phyloP scores from a whole-genome alignment of 2,113 vertebrate species.

The Equus przewalskii region DNA sequence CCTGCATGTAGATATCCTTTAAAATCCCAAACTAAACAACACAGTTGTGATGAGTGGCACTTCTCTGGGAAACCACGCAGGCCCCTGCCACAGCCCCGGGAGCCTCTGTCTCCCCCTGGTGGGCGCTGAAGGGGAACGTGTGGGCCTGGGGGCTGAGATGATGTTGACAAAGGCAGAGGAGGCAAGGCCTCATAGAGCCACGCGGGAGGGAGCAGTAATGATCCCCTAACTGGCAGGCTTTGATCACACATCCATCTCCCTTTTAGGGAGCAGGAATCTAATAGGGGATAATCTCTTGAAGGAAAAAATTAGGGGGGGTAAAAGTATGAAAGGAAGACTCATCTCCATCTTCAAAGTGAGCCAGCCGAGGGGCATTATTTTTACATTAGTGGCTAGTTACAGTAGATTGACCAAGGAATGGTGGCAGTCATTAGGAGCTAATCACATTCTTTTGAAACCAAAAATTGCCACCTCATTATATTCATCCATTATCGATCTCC shows the following conservation, averaged over 20 bases:
- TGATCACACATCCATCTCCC: conserved; percentile 87
- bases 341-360: conserved; percentile 87
- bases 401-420: conserved; percentile 87
- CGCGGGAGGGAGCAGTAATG: conserved; percentile 83
- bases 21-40: not conserved
- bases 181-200: conserved; percentile 21
- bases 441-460: conserved; percentile 82
- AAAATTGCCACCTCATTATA: conserved; percentile 77
- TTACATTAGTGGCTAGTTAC: conserved; percentile 83
- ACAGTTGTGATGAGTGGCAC: conserved; percentile 23
- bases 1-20: not conserved
- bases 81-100: conserved; percentile 34
- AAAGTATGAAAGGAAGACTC: conserved; percentile 81
- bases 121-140: conserved; percentile 52
- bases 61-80: conserved; percentile 58
- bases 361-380: conserved; percentile 85
- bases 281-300: conserved; percentile 85
- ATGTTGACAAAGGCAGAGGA: conserved; percentile 74
- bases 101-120: not conserved
- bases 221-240: conserved; percentile 86
- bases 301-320: conserved; percentile 62
- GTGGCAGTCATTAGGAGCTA: conserved; percentile 85
- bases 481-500: conserved; percentile 75
- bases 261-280: conserved; percentile 82
- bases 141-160: not conserved